Evolutionary conservation across 2,888 invertebrate species (phyloP).

Genomic region (Drosophila borealis): DNA sequence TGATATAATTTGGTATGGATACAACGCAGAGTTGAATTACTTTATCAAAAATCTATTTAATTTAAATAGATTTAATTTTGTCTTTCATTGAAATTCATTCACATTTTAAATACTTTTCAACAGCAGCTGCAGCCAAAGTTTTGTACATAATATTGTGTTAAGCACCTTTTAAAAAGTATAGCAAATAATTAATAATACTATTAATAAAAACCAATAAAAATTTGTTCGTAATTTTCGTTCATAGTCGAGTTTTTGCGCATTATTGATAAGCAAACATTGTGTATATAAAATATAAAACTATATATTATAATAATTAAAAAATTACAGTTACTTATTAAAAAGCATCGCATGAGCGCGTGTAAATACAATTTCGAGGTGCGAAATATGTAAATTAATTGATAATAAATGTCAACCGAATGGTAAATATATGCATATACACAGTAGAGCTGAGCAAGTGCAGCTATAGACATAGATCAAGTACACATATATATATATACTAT

Average conservation of each 20-base stretch:
- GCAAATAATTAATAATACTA: conserved; percentile 3
- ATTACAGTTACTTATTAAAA: conserved; percentile 44
- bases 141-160: conserved; percentile 53
- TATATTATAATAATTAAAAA: conserved; percentile 23
- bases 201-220: not conserved
- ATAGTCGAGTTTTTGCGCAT: conserved; percentile 14
- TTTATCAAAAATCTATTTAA: too few relatives aligned
- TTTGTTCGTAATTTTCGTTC: conserved; percentile 5
- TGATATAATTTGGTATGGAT: too few relatives aligned
- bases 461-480: conserved; percentile 27
- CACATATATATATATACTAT: conserved; percentile 20
- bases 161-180: conserved; percentile 14
- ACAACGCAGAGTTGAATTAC: too few relatives aligned
- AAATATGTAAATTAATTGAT: conserved; percentile 72
- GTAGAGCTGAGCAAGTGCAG: conserved; percentile 28
- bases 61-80: not conserved
- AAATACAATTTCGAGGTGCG: conserved; percentile 62
- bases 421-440: conserved; percentile 19
- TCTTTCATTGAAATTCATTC: not conserved
- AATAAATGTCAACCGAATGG: conserved; percentile 50
- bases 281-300: conserved; percentile 57
- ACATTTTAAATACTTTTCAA: not conserved
- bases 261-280: conserved; percentile 20
- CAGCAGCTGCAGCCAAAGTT: conserved; percentile 31
- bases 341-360: conserved; percentile 66